Base-by-base conservation (phyloP, 1,140 invertebrate genomes). In the Mactra quadrangularis region DNA sequence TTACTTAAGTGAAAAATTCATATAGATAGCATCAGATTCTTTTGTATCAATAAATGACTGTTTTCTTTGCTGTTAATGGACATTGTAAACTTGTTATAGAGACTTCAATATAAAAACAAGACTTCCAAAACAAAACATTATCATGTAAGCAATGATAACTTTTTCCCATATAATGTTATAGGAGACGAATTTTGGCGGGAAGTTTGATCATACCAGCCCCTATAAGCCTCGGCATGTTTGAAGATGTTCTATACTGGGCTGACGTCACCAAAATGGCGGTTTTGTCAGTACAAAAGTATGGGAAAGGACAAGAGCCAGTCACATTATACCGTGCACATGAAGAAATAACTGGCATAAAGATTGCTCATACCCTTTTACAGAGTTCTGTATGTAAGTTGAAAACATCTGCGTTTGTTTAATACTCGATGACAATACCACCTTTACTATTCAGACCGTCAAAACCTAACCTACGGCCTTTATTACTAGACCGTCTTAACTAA, bases 241-340 rank as follows among this genome's bases (percentile, higher is more conserved):
- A 99, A 93, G 97, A 97, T 89, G 94, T 96, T 41, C 95, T 99
- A 1, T 99, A 96, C 92, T 99, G 98, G 97, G 98, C 98, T 0
- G 99, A 99, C 90, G 96, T 95, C 82, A 99, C 97, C 0, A 98
- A 98, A 88, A 97, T 99, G 91, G 98, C 97, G 0, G 95, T 99
- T 3, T 95, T 99, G 93, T 96, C 96, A 1, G 96, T 98, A 0
- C 96, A 98, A 88, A 99, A 99, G 91, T 99, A 95, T 88, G 95
- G 96, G 81, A 96, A 96, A 0, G 78, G 22, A 25, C 50, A 29
- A 11, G 38, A 0, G 17, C 22, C 45, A 25, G 15, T 17, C 19
- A 31, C 41, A 0, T 27, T 55, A 22, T 70, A 33, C 38, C 25
- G 19, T n/a, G 33, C 68, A 29, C 33, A 60, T 15, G 25, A 59